Evolutionary conservation across 2,113 vertebrate genomes (phyloP).

Genomic region (Furnarius figulus): DNA sequence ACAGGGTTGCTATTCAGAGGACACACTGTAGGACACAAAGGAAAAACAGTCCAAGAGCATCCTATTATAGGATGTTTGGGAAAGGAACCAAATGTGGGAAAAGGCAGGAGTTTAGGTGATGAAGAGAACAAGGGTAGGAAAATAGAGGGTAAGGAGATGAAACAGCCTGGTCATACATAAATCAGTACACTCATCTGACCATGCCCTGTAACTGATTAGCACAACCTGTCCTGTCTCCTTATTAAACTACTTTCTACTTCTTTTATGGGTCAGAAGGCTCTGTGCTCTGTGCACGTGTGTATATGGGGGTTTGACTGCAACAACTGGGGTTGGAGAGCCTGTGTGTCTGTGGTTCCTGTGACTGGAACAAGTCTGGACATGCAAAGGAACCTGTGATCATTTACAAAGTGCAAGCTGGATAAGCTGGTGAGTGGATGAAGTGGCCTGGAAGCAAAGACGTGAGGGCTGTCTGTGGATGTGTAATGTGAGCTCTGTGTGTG

Average conservation of each 20-base stretch:
- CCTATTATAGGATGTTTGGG: not conserved
- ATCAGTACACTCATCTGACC: not conserved
- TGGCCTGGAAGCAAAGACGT: not conserved
- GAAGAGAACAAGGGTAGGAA: not conserved
- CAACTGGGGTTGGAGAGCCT: not conserved
- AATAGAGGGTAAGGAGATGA: not conserved
- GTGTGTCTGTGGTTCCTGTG: not conserved
- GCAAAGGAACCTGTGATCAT: fast-evolving
- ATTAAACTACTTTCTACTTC: not conserved
- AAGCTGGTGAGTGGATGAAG: not conserved
- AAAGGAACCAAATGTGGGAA: not conserved
- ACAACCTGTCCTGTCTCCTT: not conserved
- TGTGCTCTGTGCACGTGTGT: fast-evolving
- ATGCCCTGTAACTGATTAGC: not conserved
- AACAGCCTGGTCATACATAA: not conserved
- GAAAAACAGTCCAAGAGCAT: not conserved
- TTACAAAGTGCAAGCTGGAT: not conserved
- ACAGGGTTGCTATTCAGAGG: not conserved
- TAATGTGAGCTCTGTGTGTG: fast-evolving
- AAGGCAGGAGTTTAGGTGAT: not conserved
- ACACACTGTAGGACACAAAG: fast-evolving
- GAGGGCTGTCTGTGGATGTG: not conserved
- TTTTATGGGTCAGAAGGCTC: not conserved
- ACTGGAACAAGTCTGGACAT: not conserved
- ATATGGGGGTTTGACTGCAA: fast-evolving